Conservation (phyloP, 2,888 invertebrate genomes). For the Sturmia bella region DNA sequence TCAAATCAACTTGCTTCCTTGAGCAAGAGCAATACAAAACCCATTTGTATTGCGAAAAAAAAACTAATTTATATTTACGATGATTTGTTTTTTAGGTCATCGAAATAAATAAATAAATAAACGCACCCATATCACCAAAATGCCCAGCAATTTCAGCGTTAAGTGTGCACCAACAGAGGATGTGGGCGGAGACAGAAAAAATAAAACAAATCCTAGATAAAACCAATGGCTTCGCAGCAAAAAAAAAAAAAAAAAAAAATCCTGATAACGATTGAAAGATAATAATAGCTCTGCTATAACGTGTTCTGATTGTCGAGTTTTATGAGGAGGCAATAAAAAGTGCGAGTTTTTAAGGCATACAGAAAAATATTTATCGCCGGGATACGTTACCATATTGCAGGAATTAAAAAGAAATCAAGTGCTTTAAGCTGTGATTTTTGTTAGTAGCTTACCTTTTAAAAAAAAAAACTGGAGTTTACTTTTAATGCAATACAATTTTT, state of each 20-base stretch:
- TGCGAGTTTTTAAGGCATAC: slow-evolving; percentile 5
- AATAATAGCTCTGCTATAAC: background rate
- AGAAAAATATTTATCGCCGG: background rate
- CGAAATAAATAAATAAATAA: background rate
- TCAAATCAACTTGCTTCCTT: too few species aligned
- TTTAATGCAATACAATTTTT: too few species aligned
- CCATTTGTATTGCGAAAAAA: too few species aligned
- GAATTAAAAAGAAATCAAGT: slow-evolving; percentile 1
- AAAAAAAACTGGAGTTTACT: too few species aligned
- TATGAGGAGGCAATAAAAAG: background rate
- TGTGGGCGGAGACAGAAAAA: slow-evolving; percentile 20
- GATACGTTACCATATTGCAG: slow-evolving; percentile 52
- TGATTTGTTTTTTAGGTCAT: slow-evolving; percentile 43
- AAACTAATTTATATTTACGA: too few species aligned
- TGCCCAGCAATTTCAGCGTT: background rate
- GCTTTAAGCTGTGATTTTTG: too few species aligned
- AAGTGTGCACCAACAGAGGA: background rate
- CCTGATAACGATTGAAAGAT: slow-evolving; percentile 23
- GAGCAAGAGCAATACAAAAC: too few species aligned
- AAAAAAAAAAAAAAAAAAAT: background rate
- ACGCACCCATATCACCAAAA: slow-evolving; percentile 14
- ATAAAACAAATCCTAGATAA: slow-evolving; percentile 44
- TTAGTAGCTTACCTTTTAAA: too few species aligned
- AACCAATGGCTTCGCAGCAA: slow-evolving; percentile 13
- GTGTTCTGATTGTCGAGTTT: background rate